A percentile compares a stretch with the other conserved stretches of the same genome.
These are phyloP conservation scores for Byasa hedistus DNA, from an alignment of 2,888 invertebrate genomes.

Conservation along the genomic window DNA sequence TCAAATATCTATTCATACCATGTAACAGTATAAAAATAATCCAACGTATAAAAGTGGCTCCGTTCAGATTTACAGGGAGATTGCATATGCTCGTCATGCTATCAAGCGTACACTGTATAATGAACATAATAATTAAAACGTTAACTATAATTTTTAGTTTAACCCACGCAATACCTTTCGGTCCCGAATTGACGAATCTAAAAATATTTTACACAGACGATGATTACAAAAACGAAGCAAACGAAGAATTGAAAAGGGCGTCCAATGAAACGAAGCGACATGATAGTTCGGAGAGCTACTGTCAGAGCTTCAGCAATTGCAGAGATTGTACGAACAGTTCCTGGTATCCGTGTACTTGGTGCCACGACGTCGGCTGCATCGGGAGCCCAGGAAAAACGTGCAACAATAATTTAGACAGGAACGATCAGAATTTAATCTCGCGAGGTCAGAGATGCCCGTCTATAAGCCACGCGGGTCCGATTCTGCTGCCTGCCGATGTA, in stretches of 20 bases:
- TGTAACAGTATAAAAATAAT: neutral
- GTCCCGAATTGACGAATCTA: constrained; percentile 6
- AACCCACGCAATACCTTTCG: neutral
- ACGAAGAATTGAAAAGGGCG: constrained; percentile 1
- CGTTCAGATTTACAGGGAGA: neutral
- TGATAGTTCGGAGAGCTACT: constrained; percentile 1
- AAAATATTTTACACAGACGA: constrained; percentile 4
- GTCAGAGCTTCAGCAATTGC: constrained; percentile 19
- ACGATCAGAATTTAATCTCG: constrained; percentile 23
- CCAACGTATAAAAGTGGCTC: neutral
- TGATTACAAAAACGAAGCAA: constrained; percentile 3
- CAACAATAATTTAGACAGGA: constrained; percentile 30
- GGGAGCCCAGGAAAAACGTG: constrained; percentile 39
- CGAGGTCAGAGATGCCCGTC: constrained; percentile 39
- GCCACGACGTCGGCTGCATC: constrained; percentile 51
- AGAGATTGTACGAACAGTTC: constrained; percentile 43
- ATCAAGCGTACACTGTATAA: neutral
- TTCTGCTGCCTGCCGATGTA: constrained; percentile 42
- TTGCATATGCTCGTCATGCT: neutral
- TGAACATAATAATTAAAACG: constrained; percentile 2
- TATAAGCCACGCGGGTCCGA: constrained; percentile 41
- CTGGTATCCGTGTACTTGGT: constrained; percentile 48
- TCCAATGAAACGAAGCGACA: neutral
- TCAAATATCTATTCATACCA: constrained; percentile 4
- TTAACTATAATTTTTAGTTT: neutral